These are phyloP conservation scores for Pterois miles DNA, from an alignment of 2,797 vertebrate genomes.

Conservation along the genomic window DNA sequence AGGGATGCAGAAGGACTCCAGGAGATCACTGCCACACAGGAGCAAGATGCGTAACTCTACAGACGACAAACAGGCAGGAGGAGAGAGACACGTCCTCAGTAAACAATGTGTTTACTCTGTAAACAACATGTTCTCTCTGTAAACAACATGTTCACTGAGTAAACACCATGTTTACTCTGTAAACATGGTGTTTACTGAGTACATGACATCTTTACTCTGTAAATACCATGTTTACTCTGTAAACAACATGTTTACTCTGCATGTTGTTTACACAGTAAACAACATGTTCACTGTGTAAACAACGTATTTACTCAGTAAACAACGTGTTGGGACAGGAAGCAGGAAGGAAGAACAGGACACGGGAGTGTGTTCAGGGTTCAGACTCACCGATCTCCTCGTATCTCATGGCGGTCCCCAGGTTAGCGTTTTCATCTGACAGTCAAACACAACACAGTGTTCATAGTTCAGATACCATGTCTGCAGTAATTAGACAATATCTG, in stretches of 20 bases:
- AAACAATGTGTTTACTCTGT: constrained; percentile 61
- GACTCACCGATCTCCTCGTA: constrained; percentile 98
- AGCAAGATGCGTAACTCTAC: constrained; percentile 95
- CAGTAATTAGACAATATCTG: too few species aligned
- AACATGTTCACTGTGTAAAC: constrained; percentile 52
- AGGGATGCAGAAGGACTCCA: constrained; percentile 98
- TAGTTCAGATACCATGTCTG: too few species aligned
- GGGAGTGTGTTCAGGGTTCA: neutral
- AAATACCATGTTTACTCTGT: constrained; percentile 60
- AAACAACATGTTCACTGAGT: constrained; percentile 60
- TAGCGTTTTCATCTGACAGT: constrained; percentile 94
- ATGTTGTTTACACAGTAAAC: constrained; percentile 61
- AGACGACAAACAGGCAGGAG: constrained; percentile 62
- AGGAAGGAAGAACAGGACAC: constrained; percentile 27
- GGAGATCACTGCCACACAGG: constrained; percentile 96
- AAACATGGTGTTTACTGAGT: constrained; percentile 60
- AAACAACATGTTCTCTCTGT: constrained; percentile 58
- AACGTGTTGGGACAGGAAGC: constrained; percentile 30
- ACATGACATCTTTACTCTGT: constrained; percentile 58
- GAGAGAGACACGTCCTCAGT: constrained; percentile 62
- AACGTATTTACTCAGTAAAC: constrained; percentile 59
- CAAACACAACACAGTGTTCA: constrained; percentile 12
- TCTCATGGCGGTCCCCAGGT: constrained; percentile 93
- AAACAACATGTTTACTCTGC: constrained; percentile 58
- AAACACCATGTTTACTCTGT: constrained; percentile 56